phyloP scores from a whole-genome alignment of 2,113 vertebrate species.

The Thryonomys swinderianus region DNA sequence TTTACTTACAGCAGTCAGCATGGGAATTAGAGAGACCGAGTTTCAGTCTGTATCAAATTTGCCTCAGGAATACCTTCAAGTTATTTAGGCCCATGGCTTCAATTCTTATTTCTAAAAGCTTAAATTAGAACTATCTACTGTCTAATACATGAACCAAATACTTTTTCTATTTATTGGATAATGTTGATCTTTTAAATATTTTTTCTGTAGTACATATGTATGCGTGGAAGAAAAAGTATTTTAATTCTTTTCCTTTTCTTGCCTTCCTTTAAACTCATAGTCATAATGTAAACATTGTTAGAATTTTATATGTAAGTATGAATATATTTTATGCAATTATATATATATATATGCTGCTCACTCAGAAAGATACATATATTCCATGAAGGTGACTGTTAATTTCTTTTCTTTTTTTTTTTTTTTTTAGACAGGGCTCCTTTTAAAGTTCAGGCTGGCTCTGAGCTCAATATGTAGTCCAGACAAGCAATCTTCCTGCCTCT shows the following conservation, averaged over 20 bases:
- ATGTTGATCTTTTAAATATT: not conserved
- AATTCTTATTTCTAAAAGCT: constrained; percentile 18
- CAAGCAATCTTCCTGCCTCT: no score
- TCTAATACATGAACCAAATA: not conserved
- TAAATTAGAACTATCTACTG: not conserved
- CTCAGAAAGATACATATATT: not conserved
- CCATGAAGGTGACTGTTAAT: not conserved
- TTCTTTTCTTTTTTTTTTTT: no score
- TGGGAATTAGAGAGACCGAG: not conserved
- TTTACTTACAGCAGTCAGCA: constrained; percentile 21
- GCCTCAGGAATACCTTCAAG: not conserved
- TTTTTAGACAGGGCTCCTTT: no score
- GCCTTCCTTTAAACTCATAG: not conserved
- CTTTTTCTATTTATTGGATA: not conserved
- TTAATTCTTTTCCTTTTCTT: not conserved
- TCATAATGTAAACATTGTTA: not conserved
- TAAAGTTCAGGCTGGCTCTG: no score
- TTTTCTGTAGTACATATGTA: not conserved
- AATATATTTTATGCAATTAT: not conserved
- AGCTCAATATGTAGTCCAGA: no score
- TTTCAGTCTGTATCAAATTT: constrained; percentile 30
- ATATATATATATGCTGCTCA: not conserved
- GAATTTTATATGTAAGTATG: not conserved
- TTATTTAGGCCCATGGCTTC: not conserved
- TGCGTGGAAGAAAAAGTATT: not conserved